Evolutionary conservation across 2,113 vertebrate genomes (phyloP).

Genomic region (Perognathus longimembris): DNA sequence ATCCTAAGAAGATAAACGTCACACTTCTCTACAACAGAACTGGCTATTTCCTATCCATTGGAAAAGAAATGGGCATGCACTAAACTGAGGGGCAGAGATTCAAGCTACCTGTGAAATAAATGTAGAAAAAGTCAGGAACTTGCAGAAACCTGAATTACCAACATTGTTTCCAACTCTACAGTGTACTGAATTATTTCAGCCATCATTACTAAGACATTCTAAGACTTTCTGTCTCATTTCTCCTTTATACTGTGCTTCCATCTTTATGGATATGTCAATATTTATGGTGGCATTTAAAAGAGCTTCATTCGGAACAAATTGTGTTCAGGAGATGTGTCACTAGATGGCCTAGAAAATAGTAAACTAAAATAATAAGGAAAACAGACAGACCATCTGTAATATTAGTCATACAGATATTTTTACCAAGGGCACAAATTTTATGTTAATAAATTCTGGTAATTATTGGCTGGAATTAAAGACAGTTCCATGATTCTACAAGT

Average conservation of each 20-base stretch:
- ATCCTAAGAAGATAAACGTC: neutral
- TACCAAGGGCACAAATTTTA: slow-evolving; percentile 38
- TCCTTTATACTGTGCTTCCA: neutral
- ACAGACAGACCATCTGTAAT: slow-evolving; percentile 12
- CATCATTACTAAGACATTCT: neutral
- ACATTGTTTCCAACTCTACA: neutral
- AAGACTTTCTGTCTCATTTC: neutral
- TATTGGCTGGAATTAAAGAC: slow-evolving; percentile 52
- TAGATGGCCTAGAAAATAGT: slow-evolving; percentile 37
- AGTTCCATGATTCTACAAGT: neutral
- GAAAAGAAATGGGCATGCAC: neutral
- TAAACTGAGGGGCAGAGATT: neutral
- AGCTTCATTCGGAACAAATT: slow-evolving; percentile 18
- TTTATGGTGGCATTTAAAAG: neutral
- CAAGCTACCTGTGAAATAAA: too few relatives aligned
- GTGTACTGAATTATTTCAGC: neutral
- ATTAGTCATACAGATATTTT: slow-evolving; percentile 30
- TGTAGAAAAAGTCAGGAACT: neutral
- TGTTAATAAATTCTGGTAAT: slow-evolving; percentile 37
- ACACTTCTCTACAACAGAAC: neutral
- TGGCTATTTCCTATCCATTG: neutral
- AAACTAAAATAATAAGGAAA: slow-evolving; percentile 34
- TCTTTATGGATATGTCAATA: slow-evolving; percentile 17
- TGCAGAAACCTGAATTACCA: rapidly evolving
- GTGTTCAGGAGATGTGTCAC: neutral